Percentiles rank a stretch among this genome's conserved stretches.
These are phyloP conservation scores for Ecliptopera silaceata DNA, from an alignment of 2,888 invertebrate species.

Conservation along the genomic window DNA sequence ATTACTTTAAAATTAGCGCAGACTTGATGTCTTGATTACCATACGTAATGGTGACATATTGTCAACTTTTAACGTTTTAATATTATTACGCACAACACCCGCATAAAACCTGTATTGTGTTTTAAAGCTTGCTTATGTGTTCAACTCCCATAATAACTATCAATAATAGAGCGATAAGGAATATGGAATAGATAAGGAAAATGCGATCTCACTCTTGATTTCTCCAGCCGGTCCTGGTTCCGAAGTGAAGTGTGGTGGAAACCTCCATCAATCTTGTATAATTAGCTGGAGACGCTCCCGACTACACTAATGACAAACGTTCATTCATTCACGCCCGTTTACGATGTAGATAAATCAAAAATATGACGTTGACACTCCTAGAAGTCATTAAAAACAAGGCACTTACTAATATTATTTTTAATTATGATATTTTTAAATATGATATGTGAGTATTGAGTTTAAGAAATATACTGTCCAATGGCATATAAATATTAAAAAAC, in stretches of 20 bases:
- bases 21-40: too few relatives aligned
- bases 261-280: constrained; percentile 73
- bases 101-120: too few relatives aligned
- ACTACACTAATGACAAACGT: constrained; percentile 64
- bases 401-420: too few relatives aligned
- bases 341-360: constrained; percentile 38
- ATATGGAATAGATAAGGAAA: constrained; percentile 11
- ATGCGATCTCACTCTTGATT: constrained; percentile 20
- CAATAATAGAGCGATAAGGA: constrained; percentile 23
- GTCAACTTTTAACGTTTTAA: too few relatives aligned
- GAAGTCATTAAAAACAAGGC: too few relatives aligned
- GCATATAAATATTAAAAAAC: too few relatives aligned
- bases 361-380: constrained; percentile 34
- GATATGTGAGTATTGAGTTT: too few relatives aligned
- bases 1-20: too few relatives aligned
- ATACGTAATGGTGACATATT: too few relatives aligned
- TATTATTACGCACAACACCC: too few relatives aligned
- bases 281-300: constrained; percentile 68
- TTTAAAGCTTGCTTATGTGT: neutral
- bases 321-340: constrained; percentile 39
- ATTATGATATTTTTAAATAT: too few relatives aligned
- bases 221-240: constrained; percentile 7
- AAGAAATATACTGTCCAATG: too few relatives aligned
- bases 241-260: constrained; percentile 51
- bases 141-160: neutral